Percentiles rank a stretch among this genome's conserved stretches.
These are phyloP conservation scores for Achlya flavicornis DNA, from an alignment of 2,888 invertebrate species.

Conservation along the genomic window DNA sequence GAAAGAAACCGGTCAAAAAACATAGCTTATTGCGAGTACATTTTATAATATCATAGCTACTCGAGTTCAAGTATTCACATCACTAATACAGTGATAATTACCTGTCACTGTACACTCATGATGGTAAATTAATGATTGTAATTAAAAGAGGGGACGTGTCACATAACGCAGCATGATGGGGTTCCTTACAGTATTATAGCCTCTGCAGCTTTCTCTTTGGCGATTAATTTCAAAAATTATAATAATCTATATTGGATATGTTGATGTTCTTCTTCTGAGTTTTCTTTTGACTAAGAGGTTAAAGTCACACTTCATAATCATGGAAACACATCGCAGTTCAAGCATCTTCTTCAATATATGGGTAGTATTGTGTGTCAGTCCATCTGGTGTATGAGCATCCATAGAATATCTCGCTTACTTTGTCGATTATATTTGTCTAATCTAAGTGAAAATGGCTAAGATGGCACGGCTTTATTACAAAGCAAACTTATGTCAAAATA, in stretches of 20 bases:
- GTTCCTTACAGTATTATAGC: constrained; percentile 11
- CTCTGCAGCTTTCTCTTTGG: constrained; percentile 24
- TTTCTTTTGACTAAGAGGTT: no score
- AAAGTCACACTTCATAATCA: no score
- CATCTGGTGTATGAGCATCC: no score
- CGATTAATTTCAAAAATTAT: constrained; percentile 14
- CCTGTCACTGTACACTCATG: constrained; percentile 41
- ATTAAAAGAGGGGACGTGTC: constrained; percentile 32
- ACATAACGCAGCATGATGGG: background rate
- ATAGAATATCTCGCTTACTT: no score
- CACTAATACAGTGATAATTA: constrained; percentile 41
- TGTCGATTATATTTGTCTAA: no score
- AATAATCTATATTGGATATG: background rate
- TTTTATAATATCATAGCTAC: background rate
- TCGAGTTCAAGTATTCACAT: background rate
- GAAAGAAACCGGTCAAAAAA: background rate
- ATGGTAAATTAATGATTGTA: constrained; percentile 41
- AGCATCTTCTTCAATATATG: no score
- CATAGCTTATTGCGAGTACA: background rate
- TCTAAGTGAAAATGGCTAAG: no score
- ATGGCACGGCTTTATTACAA: no score
- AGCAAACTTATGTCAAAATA: no score
- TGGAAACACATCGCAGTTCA: no score
- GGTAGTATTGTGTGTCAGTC: no score
- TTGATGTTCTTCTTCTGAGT: background rate